These are phyloP conservation scores for Drosophila parvula DNA, from an alignment of 1,140 invertebrate genomes.

Conservation along the genomic window DNA sequence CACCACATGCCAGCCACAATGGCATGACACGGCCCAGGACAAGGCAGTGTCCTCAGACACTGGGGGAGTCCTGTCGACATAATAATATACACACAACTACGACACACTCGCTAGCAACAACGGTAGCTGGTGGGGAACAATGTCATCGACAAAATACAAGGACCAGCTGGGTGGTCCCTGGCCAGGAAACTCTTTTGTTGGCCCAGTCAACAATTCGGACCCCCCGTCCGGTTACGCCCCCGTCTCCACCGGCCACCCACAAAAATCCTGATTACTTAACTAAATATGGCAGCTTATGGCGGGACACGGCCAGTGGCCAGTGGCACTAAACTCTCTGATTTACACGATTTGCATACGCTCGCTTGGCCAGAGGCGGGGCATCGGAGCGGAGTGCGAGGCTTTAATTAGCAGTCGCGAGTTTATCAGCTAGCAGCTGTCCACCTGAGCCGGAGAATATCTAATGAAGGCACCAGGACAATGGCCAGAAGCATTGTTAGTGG, in stretches of 20 bases:
- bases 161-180: constrained; percentile 6
- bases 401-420: constrained; percentile 47
- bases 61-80: constrained; percentile 56
- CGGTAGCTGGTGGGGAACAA: constrained; percentile 34
- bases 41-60: constrained; percentile 43
- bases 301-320: constrained; percentile 49
- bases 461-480: constrained; percentile 32
- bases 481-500: neutral
- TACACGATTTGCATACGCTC: constrained; percentile 49
- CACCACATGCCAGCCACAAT: constrained; percentile 65
- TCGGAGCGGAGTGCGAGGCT: constrained; percentile 21
- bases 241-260: neutral
- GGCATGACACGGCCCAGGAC: constrained; percentile 44
- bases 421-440: constrained; percentile 40
- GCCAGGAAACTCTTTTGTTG: constrained; percentile 63
- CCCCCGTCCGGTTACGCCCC: constrained; percentile 17
- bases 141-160: constrained; percentile 63
- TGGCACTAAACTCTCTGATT: constrained; percentile 56
- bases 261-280: constrained; percentile 65
- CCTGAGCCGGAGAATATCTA: constrained; percentile 18
- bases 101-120: neutral
- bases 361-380: constrained; percentile 3
- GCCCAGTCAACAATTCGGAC: constrained; percentile 51
- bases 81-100: constrained; percentile 57
- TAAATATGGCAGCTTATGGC: constrained; percentile 65